Evolutionary conservation across 2,797 vertebrate species (phyloP).

Genomic region (Schizopygopsis malacanthus): DNA sequence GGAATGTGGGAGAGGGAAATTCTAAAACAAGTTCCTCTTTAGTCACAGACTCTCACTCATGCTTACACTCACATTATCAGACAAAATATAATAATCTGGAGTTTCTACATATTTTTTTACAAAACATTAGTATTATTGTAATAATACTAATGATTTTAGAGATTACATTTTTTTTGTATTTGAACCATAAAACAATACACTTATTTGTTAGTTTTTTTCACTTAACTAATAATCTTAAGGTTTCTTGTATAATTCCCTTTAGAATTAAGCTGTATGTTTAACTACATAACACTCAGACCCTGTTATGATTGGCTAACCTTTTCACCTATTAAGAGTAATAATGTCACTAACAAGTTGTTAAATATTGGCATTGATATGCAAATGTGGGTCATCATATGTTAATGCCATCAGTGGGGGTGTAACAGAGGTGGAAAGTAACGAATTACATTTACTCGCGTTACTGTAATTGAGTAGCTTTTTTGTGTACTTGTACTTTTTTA

Average conservation of each 20-base stretch:
- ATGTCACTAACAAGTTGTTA: neutral
- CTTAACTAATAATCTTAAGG: neutral
- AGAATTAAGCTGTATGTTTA: neutral
- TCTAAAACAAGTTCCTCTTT: neutral
- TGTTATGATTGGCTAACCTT: neutral
- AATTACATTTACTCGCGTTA: too few relatives aligned
- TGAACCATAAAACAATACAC: neutral
- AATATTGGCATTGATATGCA: neutral
- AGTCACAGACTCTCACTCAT: neutral
- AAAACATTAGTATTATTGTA: too few relatives aligned
- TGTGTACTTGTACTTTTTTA: too few relatives aligned
- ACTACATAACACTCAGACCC: too few relatives aligned
- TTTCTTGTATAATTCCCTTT: neutral
- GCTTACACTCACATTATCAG: neutral
- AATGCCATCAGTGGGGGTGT: neutral
- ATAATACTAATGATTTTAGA: neutral
- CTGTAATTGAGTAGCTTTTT: too few relatives aligned
- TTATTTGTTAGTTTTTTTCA: too few relatives aligned
- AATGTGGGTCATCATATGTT: neutral
- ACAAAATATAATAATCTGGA: neutral
- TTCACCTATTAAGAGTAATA: slow-evolving; percentile 8
- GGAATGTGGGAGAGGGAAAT: slow-evolving; percentile 66
- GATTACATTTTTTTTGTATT: neutral
- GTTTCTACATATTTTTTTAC: slow-evolving; percentile 1
- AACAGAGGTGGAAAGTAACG: too few relatives aligned